Evolutionary conservation across 2,888 invertebrate genomes (phyloP), one percentile per base, ranked within the genome.

Genomic region (Andrena camellia): DNA sequence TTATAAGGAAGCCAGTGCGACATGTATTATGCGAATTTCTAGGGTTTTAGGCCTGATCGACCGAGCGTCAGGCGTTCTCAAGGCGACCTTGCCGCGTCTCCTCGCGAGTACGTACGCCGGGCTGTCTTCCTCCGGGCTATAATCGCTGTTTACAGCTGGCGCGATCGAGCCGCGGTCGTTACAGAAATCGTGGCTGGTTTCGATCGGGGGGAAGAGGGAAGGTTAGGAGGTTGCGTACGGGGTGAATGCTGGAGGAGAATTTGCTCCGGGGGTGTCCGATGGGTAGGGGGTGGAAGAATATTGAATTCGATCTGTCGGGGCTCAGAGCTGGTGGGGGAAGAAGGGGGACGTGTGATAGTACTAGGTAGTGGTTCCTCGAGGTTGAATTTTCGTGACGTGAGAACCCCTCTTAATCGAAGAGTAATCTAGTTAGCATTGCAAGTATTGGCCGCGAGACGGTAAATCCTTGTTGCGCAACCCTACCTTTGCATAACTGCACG

Each of bases 1-100:
- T 92, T 93, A 93, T 92, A 93, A 88, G 89, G 91, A 93, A 92
- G 91, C 92, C 91, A 86, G 78, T 87, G 83, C 84, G 86, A 85
- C 87, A 88, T 90, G 87, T 84, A 87, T 89, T 83, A 87, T 76
- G 90, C 64, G 89, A 88, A 91, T 86, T 93, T 91, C 77, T 92
- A 91, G 79, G 93, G 92, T 87, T 93, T 93, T 86, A 90, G 78
- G 78, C 88, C 31, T 57, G 70, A 50, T 10, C 60, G 66, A 73
- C 50, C 63, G 59, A 29, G 54, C 17, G 7, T n/a, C 62, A 84
- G 75, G 67, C 71, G 87, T 72, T 84, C 83, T 87, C 87, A 82
- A 80, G 80, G 64, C 77, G 79, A 82, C 63, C 69, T 74, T 80
- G 63, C 57, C 54, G 54, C 62, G 68, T 60, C 26, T 26, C 54